Evolutionary conservation across 1,140 invertebrate species (phyloP).

Genomic region (Hyposmocoma kahamanoa): DNA sequence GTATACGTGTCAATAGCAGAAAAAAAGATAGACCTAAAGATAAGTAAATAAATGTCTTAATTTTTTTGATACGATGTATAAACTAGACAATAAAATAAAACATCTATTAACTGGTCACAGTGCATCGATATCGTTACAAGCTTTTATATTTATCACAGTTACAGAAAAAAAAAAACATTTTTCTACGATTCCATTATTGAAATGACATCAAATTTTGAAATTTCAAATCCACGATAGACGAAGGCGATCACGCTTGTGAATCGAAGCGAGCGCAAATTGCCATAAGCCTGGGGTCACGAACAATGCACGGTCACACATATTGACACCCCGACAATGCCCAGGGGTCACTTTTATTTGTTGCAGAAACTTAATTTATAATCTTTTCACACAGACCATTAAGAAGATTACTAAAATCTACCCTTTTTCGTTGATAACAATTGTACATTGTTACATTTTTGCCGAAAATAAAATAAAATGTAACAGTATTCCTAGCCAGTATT

Average conservation of each 20-base stretch:
- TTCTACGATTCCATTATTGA: constrained; percentile 21
- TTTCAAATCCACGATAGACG: constrained; percentile 36
- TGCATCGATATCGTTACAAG: constrained; percentile 1
- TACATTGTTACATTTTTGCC: constrained; percentile 62
- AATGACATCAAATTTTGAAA: constrained; percentile 33
- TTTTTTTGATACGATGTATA: too few relatives aligned
- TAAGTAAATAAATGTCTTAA: too few relatives aligned
- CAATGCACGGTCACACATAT: constrained; percentile 68
- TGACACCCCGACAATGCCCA: constrained; percentile 62
- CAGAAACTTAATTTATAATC: constrained; percentile 74
- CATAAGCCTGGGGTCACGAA: constrained; percentile 62
- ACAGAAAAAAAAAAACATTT: constrained; percentile 16
- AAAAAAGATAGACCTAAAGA: too few relatives aligned
- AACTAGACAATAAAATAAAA: too few relatives aligned
- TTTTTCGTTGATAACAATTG: constrained; percentile 66
- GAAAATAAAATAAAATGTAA: constrained; percentile 55
- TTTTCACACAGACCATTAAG: constrained; percentile 72
- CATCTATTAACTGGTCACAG: too few relatives aligned
- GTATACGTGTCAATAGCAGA: too few relatives aligned
- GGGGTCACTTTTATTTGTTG: constrained; percentile 73
- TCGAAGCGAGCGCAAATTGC: constrained; percentile 57
- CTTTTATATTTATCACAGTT: neutral
- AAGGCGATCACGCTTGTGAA: constrained; percentile 48
- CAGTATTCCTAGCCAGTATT: constrained; percentile 37
- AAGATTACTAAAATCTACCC: constrained; percentile 71